Evolutionary conservation across 2,888 invertebrate species (phyloP), one percentile per base, ranked within the genome.

Genomic region (Myopa testacea): DNA sequence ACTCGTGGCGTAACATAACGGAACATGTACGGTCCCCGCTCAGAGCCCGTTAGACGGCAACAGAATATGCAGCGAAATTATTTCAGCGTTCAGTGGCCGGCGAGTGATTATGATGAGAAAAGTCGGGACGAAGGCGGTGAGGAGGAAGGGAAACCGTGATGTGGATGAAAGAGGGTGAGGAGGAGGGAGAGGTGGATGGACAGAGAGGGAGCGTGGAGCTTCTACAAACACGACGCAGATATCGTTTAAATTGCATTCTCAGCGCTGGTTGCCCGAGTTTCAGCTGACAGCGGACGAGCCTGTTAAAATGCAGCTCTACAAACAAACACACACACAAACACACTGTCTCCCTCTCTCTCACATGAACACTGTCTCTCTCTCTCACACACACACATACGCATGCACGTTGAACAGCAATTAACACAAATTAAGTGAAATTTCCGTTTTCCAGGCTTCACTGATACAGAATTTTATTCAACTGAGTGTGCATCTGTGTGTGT

Each of bases 361-460:
- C 5, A n/a, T 5, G 50, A 34, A 58, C 19, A 19, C 10, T 26
- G 1, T 26, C 26, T 26, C 26, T 26, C 26, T 26, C 26, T 26
- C 1, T 26, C 60, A 63, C 38, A 63, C 40, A 16, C 70, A 5
- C 52, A 69, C 7, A 68, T 7, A 4, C 26, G 50, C 71, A 50
- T 62, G 67, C 60, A 40, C 60, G n/a, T 45, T 45, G 45, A 45
- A 45, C 12, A 37, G 71, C 71, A 71, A 71, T 71, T 71, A 71
- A 71, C 71, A 58, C 71, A 71, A 71, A 71, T 71, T 71, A 71
- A 71, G 71, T 71, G 71, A 55, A 71, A 71, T 60, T 71, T 71
- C 71, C 71, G 71, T 5, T 70, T 26, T n/a, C 7, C 55, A 4
- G 50, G 34, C 68, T 76, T 52, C 45, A 8, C 45, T 6, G 45